phyloP scores from a whole-genome alignment of 2,797 vertebrate genomes.

The Pyrocephalus nanus region DNA sequence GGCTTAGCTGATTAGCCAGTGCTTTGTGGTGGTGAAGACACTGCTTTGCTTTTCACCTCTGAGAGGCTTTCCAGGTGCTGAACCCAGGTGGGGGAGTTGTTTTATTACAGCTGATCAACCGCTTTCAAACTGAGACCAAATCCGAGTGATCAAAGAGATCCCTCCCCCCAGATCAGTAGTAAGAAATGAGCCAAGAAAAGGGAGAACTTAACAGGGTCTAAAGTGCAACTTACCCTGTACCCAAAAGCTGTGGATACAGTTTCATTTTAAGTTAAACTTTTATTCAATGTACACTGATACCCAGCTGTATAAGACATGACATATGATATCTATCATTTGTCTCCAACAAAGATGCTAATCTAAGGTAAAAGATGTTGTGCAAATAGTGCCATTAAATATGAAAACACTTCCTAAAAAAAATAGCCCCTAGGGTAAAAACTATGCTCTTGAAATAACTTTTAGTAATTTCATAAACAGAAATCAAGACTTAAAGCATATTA shows the following conservation, averaged over 20 bases:
- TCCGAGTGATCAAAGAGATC: not conserved
- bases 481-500: not conserved
- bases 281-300: not conserved
- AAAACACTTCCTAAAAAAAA: not conserved
- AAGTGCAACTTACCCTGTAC: not conserved
- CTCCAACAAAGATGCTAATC: not conserved
- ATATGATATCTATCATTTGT: not conserved
- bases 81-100: not conserved
- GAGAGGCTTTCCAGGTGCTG: not conserved
- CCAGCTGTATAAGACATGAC: not conserved
- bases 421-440: not conserved
- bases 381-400: not conserved
- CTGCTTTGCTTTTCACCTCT: not conserved
- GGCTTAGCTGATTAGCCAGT: not conserved
- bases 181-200: not conserved
- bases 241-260: not conserved
- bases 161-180: fast-evolving
- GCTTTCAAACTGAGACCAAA: not conserved
- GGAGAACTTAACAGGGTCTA: not conserved
- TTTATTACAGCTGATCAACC: not conserved
- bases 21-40: not conserved
- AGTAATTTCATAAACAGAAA: not conserved
- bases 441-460: not conserved
- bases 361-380: slow-evolving; percentile 24
- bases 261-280: not conserved